Percentiles rank a stretch among this genome's conserved stretches.
phyloP scores from a whole-genome alignment of 2,797 vertebrate genomes.

The Ispidina picta region DNA sequence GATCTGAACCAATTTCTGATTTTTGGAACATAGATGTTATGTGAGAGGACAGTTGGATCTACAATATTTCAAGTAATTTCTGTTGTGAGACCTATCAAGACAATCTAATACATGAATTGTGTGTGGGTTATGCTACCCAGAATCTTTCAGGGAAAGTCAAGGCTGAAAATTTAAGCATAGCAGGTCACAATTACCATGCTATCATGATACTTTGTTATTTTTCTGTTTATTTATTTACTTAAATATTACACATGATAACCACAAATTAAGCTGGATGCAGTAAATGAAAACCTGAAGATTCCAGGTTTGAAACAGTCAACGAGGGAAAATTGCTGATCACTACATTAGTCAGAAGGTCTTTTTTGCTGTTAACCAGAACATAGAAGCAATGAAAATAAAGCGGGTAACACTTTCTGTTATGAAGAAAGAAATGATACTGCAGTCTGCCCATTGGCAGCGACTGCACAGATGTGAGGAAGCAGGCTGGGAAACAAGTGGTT shows the following conservation, averaged over 20 bases:
- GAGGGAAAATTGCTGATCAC: neutral
- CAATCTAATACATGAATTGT: neutral
- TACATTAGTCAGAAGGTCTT: neutral
- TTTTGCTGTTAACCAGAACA: neutral
- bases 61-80: neutral
- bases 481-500: neutral
- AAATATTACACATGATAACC: neutral
- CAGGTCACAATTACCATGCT: neutral
- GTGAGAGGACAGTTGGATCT: neutral
- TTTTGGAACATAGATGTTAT: neutral
- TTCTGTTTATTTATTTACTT: neutral
- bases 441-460: accelerated
- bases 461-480: neutral
- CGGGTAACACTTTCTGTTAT: neutral
- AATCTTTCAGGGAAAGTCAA: neutral
- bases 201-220: neutral
- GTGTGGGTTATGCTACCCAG: neutral
- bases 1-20: neutral
- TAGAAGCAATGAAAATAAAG: neutral
- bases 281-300: neutral
- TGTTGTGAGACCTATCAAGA: neutral
- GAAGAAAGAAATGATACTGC: neutral
- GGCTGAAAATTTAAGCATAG: neutral
- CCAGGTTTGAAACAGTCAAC: neutral
- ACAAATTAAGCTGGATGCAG: neutral